Evolutionary conservation across 2,888 invertebrate species (phyloP), one percentile per base, ranked within the genome.

Genomic region (Coleophora deauratella): DNA sequence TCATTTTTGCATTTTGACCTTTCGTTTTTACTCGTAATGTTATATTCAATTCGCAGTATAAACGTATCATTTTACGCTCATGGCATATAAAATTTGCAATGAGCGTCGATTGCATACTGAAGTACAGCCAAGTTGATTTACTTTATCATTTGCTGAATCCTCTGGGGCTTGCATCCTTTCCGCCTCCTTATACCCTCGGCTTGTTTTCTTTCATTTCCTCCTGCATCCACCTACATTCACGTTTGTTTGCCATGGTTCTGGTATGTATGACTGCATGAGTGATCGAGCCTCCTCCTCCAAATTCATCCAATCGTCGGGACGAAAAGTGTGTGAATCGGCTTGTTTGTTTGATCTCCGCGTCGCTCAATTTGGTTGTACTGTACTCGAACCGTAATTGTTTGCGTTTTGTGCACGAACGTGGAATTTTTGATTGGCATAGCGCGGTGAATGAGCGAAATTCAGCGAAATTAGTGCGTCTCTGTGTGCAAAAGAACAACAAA

Each of bases 351-450:
- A 13, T 36, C 10, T 30, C 33, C 14, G 35, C 54, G 46, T 57
- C 54, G 57, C 62, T 71, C 73, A 72, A 79, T 78, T 79, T 80
- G 82, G 78, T 81, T 81, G 81, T 81, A 82, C 79, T 81, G 81
- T 81, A 82, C 79, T 81, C 71, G 65, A 53, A 51, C 53, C 49
- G 55, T 49, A 64, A 55, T 71, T 72, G 77, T 73, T 78, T 79
- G 77, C 77, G 74, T 66, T 74, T 62, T 54, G 53, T 50, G 72
- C 56, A 56, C 67, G 77, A 62, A 57, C 45, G 51, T 51, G 59
- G 52, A 48, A 55, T 59, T 47, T 58, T 52, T 44, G 51, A 51
- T 30, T 31, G 40, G 28, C 12, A 13, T 28, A 6, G 48, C 44
- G 38, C 57, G 76, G 82, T 79, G 80, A 73, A 62, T 66, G 84